Evolutionary conservation across 1,140 invertebrate genomes (phyloP), one percentile per base, ranked within the genome.

Genomic region (Diabrotica undecimpunctata): DNA sequence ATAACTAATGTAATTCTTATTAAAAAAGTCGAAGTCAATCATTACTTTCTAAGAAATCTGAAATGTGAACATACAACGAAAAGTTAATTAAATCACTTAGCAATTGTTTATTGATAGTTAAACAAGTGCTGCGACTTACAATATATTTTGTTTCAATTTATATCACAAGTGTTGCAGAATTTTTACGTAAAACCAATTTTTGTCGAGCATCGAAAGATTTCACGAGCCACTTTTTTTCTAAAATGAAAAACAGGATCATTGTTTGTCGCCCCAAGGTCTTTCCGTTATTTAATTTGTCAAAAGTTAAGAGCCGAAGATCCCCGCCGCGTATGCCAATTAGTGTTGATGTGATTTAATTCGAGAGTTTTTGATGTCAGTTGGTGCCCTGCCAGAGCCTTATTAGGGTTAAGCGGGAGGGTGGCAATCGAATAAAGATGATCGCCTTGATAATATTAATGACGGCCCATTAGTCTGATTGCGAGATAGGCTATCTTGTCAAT

Each of bases 361-460:
- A 61, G 62, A 69, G 65, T 69, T 69, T 68, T 73, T 69, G 69
- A 69, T 68, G 68, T 67, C 60, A 63, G 25, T 62, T 58, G 50
- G 35, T 59, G 50, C 38, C 37, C 60, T 70, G 70, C 58, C 58
- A 11, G 14, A 64, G 68, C 62, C 64, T 73, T 71, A 66, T 70
- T 68, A 70, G 66, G 70, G 70, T 64, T 70, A 73, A 71, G 72
- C 70, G 25, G 25, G 25, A 25, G 25, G 25, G 25, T 73, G 70
- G 70, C 68, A 72, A 74, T 73, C 67, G 66, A 74, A 66, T 73
- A 69, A 74, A 52, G 56, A 62, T 66, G 70, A 72, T 73, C 67
- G 70, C 66, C 68, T 67, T 75, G 73, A 75, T 75, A 73, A 73
- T 64, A 70, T 75, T 75, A 75, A 75, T 69, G 72, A 75, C 73